Evolutionary conservation across 2,888 invertebrate species (phyloP), one percentile per base, ranked within the genome.

Genomic region (Perizoma flavofasciatum): DNA sequence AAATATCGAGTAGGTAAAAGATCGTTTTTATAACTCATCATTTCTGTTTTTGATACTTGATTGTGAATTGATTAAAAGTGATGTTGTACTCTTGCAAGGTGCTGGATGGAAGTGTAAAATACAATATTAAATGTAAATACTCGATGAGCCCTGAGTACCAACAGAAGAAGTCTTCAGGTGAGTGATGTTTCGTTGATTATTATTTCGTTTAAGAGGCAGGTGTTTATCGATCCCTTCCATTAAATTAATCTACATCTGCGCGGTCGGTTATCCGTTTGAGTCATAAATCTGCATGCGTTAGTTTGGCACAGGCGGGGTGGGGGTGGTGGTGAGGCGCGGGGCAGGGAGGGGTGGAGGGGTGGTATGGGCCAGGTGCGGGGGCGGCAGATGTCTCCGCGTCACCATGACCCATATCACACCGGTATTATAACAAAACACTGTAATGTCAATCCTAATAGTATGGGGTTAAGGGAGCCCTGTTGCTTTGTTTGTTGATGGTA

Each of bases 271-370:
- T 55, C 35, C 61, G 60, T 48, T 46, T 59, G 45, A 39, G 43
- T 71, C 73, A 78, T 85, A 85, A 87, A 88, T 88, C 85, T 88
- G 88, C 86, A 86, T 87, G 82, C 70, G 68, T 66, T 22, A 3
- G 22, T 53, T 68, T 63, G 72, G 69, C 69, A 59, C 52, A 61
- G 56, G 63, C 53, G 65, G 71, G 65, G n/a, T n/a, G n/a, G 22
- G 22, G 22, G 22, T 22, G 22, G 3, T 1, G 59, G 47, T 51
- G 46, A 32, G 52, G 52, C 59, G 55, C 54, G 61, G 55, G 61
- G 44, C 57, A 33, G 58, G 35, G 56, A 11, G 60, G 63, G 55
- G 50, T 47, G 35, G 56, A 11, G 60, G 63, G 55, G 50, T 47
- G 49, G 47, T n/a, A 35, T 63, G 58, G 64, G 55, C 85, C 86